Evolutionary conservation across 2,888 invertebrate genomes (phyloP).

Genomic region (Ceratothoa steindachneri): DNA sequence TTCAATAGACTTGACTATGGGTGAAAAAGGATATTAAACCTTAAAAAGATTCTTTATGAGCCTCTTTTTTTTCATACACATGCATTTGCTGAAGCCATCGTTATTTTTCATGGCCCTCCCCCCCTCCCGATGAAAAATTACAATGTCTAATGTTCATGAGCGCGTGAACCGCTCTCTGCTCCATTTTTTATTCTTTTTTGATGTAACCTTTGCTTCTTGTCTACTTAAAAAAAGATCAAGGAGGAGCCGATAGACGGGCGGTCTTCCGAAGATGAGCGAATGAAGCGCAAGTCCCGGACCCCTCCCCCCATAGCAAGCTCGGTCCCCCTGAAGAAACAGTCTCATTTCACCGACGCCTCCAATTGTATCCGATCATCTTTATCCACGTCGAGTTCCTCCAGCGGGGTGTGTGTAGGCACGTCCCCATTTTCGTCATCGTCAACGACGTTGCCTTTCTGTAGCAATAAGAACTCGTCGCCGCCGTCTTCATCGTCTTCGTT

Average conservation of each 20-base stretch:
- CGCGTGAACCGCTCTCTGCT: no score
- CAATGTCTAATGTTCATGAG: no score
- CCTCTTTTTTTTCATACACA: no score
- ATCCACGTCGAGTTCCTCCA: constrained; percentile 14
- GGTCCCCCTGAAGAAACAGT: constrained; percentile 39
- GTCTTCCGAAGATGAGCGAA: constrained; percentile 25
- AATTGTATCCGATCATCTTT: background rate
- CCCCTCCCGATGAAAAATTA: no score
- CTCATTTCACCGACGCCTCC: constrained; percentile 15
- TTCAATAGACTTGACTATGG: no score
- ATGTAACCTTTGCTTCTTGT: no score
- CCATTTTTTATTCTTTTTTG: no score
- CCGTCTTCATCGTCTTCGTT: background rate
- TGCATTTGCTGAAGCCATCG: no score
- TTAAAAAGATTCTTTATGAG: no score
- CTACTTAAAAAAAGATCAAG: no score
- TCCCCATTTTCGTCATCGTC: background rate
- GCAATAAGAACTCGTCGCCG: background rate
- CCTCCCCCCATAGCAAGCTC: constrained; percentile 29
- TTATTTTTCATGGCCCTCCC: no score
- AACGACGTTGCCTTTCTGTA: background rate
- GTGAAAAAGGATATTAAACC: no score
- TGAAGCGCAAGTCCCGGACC: constrained; percentile 32
- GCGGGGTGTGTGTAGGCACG: background rate
- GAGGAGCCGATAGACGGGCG: constrained; percentile 32